phyloP scores from a whole-genome alignment of 2,797 vertebrate genomes.

The Ficedula albicollis region DNA sequence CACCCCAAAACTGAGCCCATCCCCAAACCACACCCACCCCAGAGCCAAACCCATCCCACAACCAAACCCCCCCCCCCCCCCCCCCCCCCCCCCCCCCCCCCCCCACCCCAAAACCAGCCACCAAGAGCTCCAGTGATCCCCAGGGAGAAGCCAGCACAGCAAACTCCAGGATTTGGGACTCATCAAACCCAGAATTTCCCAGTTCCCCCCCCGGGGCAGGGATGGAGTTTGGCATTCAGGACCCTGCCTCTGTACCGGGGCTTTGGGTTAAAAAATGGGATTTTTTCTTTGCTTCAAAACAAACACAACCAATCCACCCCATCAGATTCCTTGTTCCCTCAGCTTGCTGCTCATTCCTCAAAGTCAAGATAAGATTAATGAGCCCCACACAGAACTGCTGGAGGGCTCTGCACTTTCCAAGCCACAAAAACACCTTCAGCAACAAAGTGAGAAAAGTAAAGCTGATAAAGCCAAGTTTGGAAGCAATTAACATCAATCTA shows the following conservation, averaged over 20 bases:
- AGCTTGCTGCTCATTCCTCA: slow-evolving; percentile 46
- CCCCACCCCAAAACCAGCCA: background rate
- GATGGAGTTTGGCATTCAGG: background rate
- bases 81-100: too few species aligned
- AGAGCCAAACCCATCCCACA: too few species aligned
- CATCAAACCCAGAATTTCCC: too few species aligned
- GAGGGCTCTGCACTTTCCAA: background rate
- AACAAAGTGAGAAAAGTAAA: background rate
- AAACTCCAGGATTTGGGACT: background rate
- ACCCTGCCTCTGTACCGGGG: background rate
- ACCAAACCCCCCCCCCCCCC: too few species aligned
- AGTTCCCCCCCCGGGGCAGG: background rate
- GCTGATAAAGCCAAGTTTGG: slow-evolving; percentile 31
- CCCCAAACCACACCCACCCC: too few species aligned
- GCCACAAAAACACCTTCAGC: slow-evolving; percentile 20
- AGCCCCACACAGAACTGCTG: background rate
- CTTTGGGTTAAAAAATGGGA: background rate
- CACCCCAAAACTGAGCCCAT: too few species aligned
- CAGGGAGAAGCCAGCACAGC: background rate
- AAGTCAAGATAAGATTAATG: slow-evolving; percentile 55
- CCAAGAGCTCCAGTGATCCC: rapidly evolving
- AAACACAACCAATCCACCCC: background rate
- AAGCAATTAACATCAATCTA: slow-evolving; percentile 46
- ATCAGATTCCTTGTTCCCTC: background rate
- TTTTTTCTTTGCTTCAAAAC: background rate